These are phyloP conservation scores for Strix occidentalis DNA, from an alignment of 2,797 vertebrate species.

Conservation along the genomic window DNA sequence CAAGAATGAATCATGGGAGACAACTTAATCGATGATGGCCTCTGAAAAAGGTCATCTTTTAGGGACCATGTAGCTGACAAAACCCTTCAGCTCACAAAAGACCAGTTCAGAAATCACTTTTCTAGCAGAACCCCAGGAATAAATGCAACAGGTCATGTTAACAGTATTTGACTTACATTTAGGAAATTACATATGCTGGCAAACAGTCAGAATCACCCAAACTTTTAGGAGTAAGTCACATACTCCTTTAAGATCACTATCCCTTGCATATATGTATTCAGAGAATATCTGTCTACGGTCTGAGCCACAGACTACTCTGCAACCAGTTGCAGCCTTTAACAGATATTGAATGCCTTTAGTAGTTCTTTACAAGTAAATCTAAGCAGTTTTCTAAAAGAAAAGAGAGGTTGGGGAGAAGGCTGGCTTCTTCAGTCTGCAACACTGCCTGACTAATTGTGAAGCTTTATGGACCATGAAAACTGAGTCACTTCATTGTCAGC, in stretches of 20 bases:
- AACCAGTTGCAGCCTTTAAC: background rate
- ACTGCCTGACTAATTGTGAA: conserved; percentile 7
- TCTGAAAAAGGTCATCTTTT: background rate
- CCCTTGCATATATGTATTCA: background rate
- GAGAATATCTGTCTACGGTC: background rate
- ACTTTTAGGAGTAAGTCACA: background rate
- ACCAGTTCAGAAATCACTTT: background rate
- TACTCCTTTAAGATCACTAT: background rate
- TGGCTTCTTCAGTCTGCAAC: background rate
- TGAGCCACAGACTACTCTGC: background rate
- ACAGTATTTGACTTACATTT: background rate
- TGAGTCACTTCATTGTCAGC: conserved; percentile 9
- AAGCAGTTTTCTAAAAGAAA: background rate
- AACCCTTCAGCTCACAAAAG: background rate
- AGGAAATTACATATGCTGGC: background rate
- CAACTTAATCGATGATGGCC: background rate
- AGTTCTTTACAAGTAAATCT: background rate
- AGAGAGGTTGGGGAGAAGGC: background rate
- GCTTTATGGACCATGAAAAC: conserved; percentile 17
- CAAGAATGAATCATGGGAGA: background rate
- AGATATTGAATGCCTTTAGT: background rate
- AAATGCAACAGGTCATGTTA: background rate
- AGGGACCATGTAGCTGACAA: background rate
- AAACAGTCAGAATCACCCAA: background rate
- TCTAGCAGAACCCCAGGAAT: background rate